Percentiles rank a stretch among this genome's conserved stretches.
phyloP scores from a whole-genome alignment of 2,113 vertebrate genomes.

The Oophaga pumilio region DNA sequence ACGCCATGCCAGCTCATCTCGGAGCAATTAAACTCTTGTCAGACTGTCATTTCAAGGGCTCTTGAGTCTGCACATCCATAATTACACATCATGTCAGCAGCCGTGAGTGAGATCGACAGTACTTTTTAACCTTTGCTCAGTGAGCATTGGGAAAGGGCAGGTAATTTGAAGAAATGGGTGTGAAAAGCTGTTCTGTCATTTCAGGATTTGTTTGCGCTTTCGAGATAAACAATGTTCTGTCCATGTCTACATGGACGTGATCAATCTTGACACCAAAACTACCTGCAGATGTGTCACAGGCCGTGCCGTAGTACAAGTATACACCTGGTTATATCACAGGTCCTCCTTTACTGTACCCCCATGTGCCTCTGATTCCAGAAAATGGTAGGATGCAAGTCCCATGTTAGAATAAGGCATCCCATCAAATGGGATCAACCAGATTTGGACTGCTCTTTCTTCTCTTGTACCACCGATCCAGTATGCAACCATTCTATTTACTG shows the following conservation, averaged over 20 bases:
- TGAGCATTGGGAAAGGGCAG: conserved; percentile 38
- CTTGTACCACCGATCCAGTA: too few species aligned
- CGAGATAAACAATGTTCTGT: not conserved
- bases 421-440: too few species aligned
- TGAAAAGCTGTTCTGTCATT: conserved; percentile 16
- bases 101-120: conserved; percentile 38
- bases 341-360: not conserved
- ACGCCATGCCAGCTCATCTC: conserved; percentile 18
- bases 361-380: not conserved
- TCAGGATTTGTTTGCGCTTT: not conserved
- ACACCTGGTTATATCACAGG: not conserved
- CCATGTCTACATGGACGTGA: not conserved
- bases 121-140: conserved; percentile 32
- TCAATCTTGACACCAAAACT: not conserved
- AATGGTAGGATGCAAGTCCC: too few species aligned
- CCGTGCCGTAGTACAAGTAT: not conserved
- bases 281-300: not conserved
- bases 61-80: conserved; percentile 50
- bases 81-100: conserved; percentile 48
- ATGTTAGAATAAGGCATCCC: too few species aligned
- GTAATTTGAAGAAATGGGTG: not conserved
- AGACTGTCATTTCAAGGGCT: conserved; percentile 56
- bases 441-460: too few species aligned
- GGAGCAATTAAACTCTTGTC: conserved; percentile 51
- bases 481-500: too few species aligned